Base-by-base conservation (phyloP, 2,797 vertebrate species). In the Potorous gilbertii region DNA sequence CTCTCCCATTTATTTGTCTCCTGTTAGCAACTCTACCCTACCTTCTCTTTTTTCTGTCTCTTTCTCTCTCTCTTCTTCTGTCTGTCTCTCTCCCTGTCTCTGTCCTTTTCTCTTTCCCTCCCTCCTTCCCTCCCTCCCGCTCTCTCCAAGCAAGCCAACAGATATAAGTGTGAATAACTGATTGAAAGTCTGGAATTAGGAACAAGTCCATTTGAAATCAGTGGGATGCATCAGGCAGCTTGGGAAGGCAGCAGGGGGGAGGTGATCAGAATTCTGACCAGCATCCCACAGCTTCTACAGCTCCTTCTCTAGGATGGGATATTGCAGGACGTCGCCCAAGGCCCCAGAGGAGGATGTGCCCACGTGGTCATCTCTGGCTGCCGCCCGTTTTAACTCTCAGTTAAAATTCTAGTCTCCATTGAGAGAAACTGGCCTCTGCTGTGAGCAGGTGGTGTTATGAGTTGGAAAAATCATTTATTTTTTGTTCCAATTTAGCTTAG, bases 111-210 rank as follows among this genome's bases (percentile, higher is more conserved):
- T 59, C 29, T 31, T 3, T 13, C 29, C 13, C 28, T 62, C 10
- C 34, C 59, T 62, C 59, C 56, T 5, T 40, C 18, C 18, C 96
- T 92, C 24, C 21, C 52, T 52, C 52, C 52, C 55, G 16, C 55
- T 55, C 14, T 55, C 55, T 10, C 81, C 95, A 98, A 98, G 97
- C 96, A 98, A 97, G 96, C 97, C 97, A 98, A 98, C 97, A 98
- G 97, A 98, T 97, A 98, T 96, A 98, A 97, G 98, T 97, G 95
- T 98, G 98, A 98, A 98, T 98, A 98, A 98, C 97, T 98, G 98
- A 98, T 98, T 98, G 97, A 97, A 97, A 97, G 98, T 95, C 97
- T 98, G 96, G 98, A 97, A 96, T 98, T 98, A 97, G 96, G 97
- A 97, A 54, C 21, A 14, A 95, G 96, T 98, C 96, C 97, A 93